These are phyloP conservation scores for Nerophis lumbriciformis DNA, from an alignment of 2,113 vertebrate species.

Conservation along the genomic window DNA sequence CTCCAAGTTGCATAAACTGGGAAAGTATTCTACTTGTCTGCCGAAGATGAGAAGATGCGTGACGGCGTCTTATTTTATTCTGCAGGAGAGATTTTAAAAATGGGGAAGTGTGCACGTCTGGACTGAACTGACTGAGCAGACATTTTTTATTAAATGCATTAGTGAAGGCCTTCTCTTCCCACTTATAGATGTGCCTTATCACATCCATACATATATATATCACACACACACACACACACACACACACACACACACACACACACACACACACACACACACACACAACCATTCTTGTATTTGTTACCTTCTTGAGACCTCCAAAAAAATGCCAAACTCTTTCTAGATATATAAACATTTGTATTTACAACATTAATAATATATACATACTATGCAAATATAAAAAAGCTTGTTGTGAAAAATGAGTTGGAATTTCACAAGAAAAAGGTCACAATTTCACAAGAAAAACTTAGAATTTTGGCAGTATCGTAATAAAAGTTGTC, in stretches of 20 bases:
- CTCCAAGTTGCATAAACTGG: background rate
- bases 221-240: conserved; percentile 30
- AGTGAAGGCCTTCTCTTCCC: conserved; percentile 60
- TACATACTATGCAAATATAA: too few species aligned
- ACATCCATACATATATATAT: conserved; percentile 16
- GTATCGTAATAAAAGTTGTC: too few species aligned
- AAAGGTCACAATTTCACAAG: too few species aligned
- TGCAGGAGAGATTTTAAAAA: background rate
- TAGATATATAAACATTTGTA: too few species aligned
- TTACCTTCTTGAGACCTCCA: too few species aligned
- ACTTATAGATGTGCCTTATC: conserved; percentile 65
- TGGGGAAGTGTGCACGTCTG: conserved; percentile 18
- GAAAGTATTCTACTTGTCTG: background rate
- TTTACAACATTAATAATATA: too few species aligned
- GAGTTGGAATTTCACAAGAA: too few species aligned
- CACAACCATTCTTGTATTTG: too few species aligned
- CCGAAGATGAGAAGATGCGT: background rate
- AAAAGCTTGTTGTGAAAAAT: too few species aligned
- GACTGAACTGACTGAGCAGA: conserved; percentile 25
- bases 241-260: conserved; percentile 28
- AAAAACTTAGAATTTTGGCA: too few species aligned
- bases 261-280: conserved; percentile 15
- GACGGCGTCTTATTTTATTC: background rate
- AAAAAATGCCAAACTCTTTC: too few species aligned
- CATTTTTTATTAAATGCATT: conserved; percentile 59